These are phyloP conservation scores for Linurgus olivaceus DNA, from an alignment of 2,797 vertebrate genomes.

Conservation along the genomic window DNA sequence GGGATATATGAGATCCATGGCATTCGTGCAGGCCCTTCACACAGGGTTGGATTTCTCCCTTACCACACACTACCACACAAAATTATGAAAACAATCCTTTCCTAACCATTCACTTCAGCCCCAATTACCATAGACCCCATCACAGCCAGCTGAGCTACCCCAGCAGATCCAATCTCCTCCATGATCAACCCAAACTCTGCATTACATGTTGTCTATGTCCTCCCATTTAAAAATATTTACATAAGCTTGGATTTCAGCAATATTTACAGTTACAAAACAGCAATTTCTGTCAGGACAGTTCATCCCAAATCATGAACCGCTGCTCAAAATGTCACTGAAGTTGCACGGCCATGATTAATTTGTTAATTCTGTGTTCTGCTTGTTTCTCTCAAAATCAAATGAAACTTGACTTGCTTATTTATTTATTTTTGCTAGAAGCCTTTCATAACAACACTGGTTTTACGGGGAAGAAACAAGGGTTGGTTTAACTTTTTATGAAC, in stretches of 20 bases:
- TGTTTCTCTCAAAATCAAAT: slow-evolving; percentile 10
- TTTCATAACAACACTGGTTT: background rate
- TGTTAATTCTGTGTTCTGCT: background rate
- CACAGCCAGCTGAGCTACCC: background rate
- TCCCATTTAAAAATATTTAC: slow-evolving; percentile 32
- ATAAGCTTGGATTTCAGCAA: slow-evolving; percentile 26
- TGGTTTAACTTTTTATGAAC: background rate
- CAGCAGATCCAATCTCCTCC: background rate
- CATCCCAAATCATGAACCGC: background rate
- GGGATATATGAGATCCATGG: background rate
- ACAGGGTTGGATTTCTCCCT: background rate
- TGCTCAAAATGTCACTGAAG: background rate
- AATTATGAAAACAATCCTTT: background rate
- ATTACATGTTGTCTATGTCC: background rate
- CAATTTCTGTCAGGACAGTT: slow-evolving; percentile 15
- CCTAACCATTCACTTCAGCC: slow-evolving; percentile 26
- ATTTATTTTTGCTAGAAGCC: background rate
- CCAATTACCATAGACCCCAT: background rate
- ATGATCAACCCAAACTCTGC: background rate
- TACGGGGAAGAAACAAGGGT: background rate
- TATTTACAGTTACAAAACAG: slow-evolving; percentile 23
- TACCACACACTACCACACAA: background rate
- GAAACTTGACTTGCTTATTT: background rate
- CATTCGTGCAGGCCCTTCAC: background rate
- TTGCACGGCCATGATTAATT: background rate